Conservation (phyloP, 2,113 vertebrate genomes). For the Cisticola juncidis region DNA sequence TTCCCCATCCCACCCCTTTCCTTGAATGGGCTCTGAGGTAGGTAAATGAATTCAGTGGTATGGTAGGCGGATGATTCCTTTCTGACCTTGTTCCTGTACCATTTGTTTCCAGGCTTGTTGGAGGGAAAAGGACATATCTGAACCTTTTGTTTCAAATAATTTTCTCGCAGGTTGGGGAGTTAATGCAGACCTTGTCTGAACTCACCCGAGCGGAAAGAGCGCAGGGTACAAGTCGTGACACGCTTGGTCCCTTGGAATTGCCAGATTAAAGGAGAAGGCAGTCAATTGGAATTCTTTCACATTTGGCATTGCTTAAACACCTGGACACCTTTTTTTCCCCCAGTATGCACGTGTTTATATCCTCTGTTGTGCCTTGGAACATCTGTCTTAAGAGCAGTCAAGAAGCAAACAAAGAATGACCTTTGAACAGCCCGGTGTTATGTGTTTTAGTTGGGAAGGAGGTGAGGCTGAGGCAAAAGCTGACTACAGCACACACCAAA, state of each 20-base stretch:
- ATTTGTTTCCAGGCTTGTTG: conserved; percentile 91
- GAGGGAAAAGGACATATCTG: conserved; percentile 77
- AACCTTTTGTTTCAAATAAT: conserved; percentile 83
- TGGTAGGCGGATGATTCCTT: conserved; percentile 80
- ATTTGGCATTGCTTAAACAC: background rate
- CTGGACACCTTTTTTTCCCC: background rate
- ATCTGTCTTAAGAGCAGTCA: background rate
- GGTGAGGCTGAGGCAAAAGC: background rate
- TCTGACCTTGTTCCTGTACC: conserved; percentile 84
- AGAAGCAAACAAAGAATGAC: background rate
- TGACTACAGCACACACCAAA: background rate
- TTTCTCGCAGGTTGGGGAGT: conserved; percentile 87
- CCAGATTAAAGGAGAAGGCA: background rate
- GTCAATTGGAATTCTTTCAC: background rate
- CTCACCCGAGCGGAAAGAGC: conserved; percentile 76
- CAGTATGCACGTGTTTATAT: background rate
- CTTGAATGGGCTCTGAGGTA: conserved; percentile 86
- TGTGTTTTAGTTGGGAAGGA: background rate
- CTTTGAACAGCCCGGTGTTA: background rate
- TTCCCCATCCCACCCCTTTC: conserved; percentile 66
- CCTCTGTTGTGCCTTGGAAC: background rate
- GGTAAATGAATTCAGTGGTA: conserved; percentile 90
- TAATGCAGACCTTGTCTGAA: conserved; percentile 84
- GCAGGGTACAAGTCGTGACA: conserved; percentile 30
- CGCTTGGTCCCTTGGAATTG: conserved; percentile 14